A percentile compares a stretch with the other conserved stretches of the same genome.
Conservation (phyloP, 2,888 invertebrate genomes). For the Rugalucina vietnamica region DNA sequence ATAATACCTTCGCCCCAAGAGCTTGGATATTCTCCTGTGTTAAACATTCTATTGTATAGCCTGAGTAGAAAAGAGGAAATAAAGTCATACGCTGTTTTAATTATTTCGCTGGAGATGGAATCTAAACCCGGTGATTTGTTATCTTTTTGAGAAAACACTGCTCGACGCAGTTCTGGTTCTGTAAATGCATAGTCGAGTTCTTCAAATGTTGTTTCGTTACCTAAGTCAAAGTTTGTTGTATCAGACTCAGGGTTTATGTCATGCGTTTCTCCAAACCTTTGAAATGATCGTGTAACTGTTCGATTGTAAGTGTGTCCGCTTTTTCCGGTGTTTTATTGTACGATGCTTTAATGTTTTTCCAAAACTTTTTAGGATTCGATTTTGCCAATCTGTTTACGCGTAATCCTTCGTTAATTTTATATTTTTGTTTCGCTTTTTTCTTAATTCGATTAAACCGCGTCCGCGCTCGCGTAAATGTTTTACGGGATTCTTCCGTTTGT, state of each 20-base stretch:
- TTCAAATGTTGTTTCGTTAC: neutral
- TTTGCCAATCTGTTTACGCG: neutral
- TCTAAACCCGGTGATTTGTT: neutral
- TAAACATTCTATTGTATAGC: neutral
- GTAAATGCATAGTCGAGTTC: neutral
- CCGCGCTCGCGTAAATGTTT: neutral
- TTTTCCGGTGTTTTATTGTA: neutral
- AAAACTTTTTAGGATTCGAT: neutral
- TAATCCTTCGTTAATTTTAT: neutral
- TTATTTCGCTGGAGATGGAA: neutral
- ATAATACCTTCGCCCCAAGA: neutral
- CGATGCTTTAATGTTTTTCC: neutral
- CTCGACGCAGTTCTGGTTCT: neutral
- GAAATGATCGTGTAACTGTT: neutral
- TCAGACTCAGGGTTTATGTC: too few relatives aligned
- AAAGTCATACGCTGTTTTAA: neutral
- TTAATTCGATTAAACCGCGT: neutral
- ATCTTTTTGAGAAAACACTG: neutral
- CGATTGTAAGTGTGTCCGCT: neutral
- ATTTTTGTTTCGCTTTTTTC: neutral
- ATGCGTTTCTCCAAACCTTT: neutral
- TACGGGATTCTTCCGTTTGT: neutral
- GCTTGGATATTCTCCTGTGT: neutral
- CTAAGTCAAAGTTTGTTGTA: too few relatives aligned
- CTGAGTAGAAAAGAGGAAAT: neutral